These are phyloP conservation scores for Drosophila burlai DNA, from an alignment of 1,140 invertebrate genomes.

Conservation along the genomic window DNA sequence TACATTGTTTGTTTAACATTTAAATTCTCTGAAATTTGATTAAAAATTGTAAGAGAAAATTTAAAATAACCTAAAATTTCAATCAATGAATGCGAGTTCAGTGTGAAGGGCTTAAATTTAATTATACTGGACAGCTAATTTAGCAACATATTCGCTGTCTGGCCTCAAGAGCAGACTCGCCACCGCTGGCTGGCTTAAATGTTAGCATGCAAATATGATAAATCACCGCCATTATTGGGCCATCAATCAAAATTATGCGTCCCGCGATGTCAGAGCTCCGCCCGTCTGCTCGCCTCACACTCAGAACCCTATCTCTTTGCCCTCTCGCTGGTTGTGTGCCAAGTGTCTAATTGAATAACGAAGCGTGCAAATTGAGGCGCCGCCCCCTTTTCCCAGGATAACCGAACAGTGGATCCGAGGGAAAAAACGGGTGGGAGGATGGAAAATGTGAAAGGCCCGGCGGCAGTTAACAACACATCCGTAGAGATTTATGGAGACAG, in stretches of 20 bases:
- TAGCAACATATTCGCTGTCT: constrained; percentile 9
- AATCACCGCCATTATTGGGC: constrained; percentile 82
- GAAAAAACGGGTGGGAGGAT: constrained; percentile 18
- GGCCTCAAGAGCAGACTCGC: constrained; percentile 31
- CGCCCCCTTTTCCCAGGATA: constrained; percentile 9
- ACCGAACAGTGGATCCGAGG: constrained; percentile 4
- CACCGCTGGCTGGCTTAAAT: constrained; percentile 43
- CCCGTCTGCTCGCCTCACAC: constrained; percentile 17
- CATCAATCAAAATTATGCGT: constrained; percentile 84
- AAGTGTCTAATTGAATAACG: constrained; percentile 85
- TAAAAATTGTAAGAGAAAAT: not conserved
- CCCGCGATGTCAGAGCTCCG: constrained; percentile 35
- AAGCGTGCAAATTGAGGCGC: constrained; percentile 80
- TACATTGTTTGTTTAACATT: too few species aligned
- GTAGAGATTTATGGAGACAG: constrained; percentile 73
- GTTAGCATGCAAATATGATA: constrained; percentile 82
- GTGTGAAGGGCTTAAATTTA: constrained; percentile 27
- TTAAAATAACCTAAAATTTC: not conserved
- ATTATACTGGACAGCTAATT: constrained; percentile 35
- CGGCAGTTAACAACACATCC: constrained; percentile 78
- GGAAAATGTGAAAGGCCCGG: constrained; percentile 23
- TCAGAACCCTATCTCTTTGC: constrained; percentile 1
- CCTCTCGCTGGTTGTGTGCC: constrained; percentile 36
- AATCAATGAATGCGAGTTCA: not conserved
- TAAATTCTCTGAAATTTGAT: not conserved